Evolutionary conservation across 2,888 invertebrate genomes (phyloP).

Genomic region (Arctia plantaginis): DNA sequence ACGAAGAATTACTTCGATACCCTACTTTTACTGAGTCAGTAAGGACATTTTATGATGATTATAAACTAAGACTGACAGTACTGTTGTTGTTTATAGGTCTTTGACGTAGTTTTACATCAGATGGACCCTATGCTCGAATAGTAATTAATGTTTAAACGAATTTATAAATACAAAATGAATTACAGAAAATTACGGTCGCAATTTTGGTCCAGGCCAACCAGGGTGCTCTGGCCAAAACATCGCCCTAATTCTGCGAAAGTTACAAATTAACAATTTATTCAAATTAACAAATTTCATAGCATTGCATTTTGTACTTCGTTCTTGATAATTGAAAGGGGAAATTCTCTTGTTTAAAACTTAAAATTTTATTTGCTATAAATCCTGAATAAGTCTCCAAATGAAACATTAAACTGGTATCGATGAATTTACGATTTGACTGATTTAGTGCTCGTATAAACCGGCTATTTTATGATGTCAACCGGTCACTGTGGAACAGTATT

Average conservation of each 20-base stretch:
- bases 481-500: slow-evolving; percentile 8
- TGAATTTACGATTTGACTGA: slow-evolving; percentile 60
- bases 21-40: no score
- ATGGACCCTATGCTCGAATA: no score
- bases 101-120: no score
- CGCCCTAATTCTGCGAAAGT: neutral
- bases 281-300: no score
- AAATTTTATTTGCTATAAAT: neutral
- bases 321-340: neutral
- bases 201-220: neutral
- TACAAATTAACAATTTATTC: neutral
- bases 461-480: slow-evolving; percentile 48
- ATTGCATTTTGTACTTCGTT: neutral
- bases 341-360: neutral
- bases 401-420: slow-evolving; percentile 54
- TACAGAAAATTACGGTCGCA: neutral
- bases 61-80: neutral
- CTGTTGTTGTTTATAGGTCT: neutral
- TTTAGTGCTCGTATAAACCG: slow-evolving; percentile 41
- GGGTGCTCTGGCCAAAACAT: neutral
- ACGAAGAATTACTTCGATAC: fast-evolving
- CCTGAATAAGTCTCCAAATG: slow-evolving; percentile 49
- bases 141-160: no score
- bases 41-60: neutral
- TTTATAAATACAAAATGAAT: neutral